These are phyloP conservation scores for Glaucomys volans DNA, from an alignment of 2,113 vertebrate genomes.

Conservation along the genomic window DNA sequence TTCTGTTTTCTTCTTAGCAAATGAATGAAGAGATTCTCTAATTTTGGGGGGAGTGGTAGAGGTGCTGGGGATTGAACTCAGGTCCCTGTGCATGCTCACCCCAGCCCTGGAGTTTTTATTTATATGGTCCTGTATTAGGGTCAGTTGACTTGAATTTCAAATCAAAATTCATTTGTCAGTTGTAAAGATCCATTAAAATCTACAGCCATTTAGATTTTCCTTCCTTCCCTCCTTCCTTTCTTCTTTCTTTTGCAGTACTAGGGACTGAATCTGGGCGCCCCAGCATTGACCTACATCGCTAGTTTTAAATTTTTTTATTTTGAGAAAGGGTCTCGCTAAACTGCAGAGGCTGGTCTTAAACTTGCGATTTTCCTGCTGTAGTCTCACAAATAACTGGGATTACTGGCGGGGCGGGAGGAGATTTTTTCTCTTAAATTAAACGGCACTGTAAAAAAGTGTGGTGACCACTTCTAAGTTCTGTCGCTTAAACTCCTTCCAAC, in stretches of 20 bases:
- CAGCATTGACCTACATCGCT: too few species aligned
- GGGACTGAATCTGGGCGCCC: too few species aligned
- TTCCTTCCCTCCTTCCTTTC: too few species aligned
- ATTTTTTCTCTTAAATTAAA: background rate
- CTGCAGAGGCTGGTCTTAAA: too few species aligned
- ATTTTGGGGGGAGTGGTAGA: background rate
- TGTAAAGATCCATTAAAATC: background rate
- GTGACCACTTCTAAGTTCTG: background rate
- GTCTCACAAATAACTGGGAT: too few species aligned
- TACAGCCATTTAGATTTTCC: background rate
- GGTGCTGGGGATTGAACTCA: background rate
- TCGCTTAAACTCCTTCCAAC: background rate
- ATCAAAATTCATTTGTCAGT: background rate
- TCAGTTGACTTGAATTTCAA: background rate
- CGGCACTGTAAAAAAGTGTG: constrained; percentile 5
- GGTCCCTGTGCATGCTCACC: background rate
- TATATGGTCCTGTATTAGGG: background rate
- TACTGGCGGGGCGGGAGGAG: background rate
- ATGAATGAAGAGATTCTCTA: background rate
- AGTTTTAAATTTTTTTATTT: too few species aligned
- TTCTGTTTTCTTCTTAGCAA: background rate
- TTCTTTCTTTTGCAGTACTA: too few species aligned
- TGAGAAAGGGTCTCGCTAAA: too few species aligned
- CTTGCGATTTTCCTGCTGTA: too few species aligned
- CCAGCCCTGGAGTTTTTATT: background rate